These are phyloP conservation scores for Zygaena filipendulae DNA, from an alignment of 2,888 invertebrate species.

Conservation along the genomic window DNA sequence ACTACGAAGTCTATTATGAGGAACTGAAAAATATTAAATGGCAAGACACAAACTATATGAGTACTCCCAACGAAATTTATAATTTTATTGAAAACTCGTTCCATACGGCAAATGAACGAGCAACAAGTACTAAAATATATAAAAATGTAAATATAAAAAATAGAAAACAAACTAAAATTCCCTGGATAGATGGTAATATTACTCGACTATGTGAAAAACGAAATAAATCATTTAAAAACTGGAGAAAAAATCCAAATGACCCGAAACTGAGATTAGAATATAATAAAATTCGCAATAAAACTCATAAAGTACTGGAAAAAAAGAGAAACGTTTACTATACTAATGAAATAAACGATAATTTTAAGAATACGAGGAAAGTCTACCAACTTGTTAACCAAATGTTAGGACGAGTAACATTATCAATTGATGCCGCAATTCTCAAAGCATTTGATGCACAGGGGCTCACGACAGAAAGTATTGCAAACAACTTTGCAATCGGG, in stretches of 20 bases:
- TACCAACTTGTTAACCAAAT: slow-evolving; percentile 9
- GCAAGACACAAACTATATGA: neutral
- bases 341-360: slow-evolving; percentile 7
- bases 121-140: slow-evolving; percentile 6
- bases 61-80: slow-evolving; percentile 4
- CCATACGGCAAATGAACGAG: slow-evolving; percentile 4
- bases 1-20: slow-evolving; percentile 1
- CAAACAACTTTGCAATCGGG: slow-evolving; percentile 4
- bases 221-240: slow-evolving; percentile 5
- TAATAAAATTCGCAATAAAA: slow-evolving; percentile 5
- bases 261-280: slow-evolving; percentile 8
- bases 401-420: slow-evolving; percentile 7
- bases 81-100: slow-evolving; percentile 5
- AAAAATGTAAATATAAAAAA: neutral
- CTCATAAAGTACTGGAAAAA: slow-evolving; percentile 3
- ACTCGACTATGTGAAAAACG: slow-evolving; percentile 6
- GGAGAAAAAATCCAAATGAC: slow-evolving; percentile 3
- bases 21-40: slow-evolving; percentile 1
- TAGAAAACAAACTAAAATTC: too few species aligned
- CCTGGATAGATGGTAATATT: slow-evolving; percentile 8
- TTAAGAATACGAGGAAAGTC: slow-evolving; percentile 6
- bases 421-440: slow-evolving; percentile 4
- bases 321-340: slow-evolving; percentile 2
- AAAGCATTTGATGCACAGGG: slow-evolving; percentile 10
- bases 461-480: slow-evolving; percentile 4